Percentiles rank a stretch among this genome's conserved stretches.
These are phyloP conservation scores for Euspilapteryx auroguttella DNA, from an alignment of 2,888 invertebrate genomes.

Conservation along the genomic window DNA sequence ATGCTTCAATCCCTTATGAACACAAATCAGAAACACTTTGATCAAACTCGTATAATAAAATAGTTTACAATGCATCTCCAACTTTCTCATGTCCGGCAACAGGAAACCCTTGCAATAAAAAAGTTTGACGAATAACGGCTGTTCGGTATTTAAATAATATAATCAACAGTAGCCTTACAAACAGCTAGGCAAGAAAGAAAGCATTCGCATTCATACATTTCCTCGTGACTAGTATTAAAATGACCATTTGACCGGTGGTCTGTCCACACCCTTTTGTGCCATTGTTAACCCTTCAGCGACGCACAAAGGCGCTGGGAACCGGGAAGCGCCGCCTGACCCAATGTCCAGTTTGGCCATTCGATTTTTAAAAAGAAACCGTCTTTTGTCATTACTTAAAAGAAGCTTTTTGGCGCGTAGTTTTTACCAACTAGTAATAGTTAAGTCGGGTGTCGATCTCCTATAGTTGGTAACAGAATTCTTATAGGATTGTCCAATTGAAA, in stretches of 20 bases:
- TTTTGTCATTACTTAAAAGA: too few species aligned
- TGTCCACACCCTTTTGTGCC: slow-evolving; percentile 55
- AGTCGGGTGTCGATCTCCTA: too few species aligned
- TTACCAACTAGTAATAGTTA: too few species aligned
- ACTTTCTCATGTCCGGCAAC: slow-evolving; percentile 41
- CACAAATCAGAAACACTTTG: too few species aligned
- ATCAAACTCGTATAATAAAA: too few species aligned
- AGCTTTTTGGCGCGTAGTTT: too few species aligned
- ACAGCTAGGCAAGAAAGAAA: slow-evolving; percentile 34
- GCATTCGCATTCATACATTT: slow-evolving; percentile 48
- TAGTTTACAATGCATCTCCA: too few species aligned
- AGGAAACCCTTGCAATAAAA: slow-evolving; percentile 22
- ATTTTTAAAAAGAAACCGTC: too few species aligned
- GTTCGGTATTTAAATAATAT: slow-evolving; percentile 49
- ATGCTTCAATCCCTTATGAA: too few species aligned
- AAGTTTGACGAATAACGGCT: slow-evolving; percentile 50
- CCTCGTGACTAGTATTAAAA: slow-evolving; percentile 41
- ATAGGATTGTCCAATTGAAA: too few species aligned
- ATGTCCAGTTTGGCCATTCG: slow-evolving; percentile 18
- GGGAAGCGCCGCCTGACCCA: slow-evolving; percentile 27
- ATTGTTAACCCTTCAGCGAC: slow-evolving; percentile 43
- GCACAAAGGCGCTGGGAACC: slow-evolving; percentile 46
- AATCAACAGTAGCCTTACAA: slow-evolving; percentile 28
- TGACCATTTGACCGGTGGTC: slow-evolving; percentile 57
- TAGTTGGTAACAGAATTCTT: too few species aligned